Base-by-base conservation (phyloP, 2,888 invertebrate genomes). In the Pseudanteris insignis region DNA sequence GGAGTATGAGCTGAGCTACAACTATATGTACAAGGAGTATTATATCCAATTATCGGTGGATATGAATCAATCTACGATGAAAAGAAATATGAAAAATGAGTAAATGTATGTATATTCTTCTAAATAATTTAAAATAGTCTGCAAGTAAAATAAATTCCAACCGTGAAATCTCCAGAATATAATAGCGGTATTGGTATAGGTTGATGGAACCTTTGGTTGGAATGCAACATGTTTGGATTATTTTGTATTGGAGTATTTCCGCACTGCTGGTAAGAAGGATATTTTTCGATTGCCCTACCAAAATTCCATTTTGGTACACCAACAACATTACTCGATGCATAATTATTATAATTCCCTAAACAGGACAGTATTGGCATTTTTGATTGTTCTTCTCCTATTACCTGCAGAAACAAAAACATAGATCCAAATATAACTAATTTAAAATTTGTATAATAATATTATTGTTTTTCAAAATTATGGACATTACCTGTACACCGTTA, bases 111-210 rank as follows among this genome's bases (percentile, higher is more conserved):
- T n/a, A n/a, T n/a, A n/a, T n/a, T n/a, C n/a, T n/a, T n/a, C n/a
- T n/a, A n/a, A n/a, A n/a, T n/a, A n/a, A n/a, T n/a, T n/a, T n/a
- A n/a, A 21, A 21, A 21, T 3, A 21, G 21, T 21, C 7, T 21
- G 21, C n/a, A n/a, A n/a, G 21, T 21, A 21, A 33, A 37, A 28
- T 24, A 24, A 8, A 2, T 8, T n/a, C 9, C 70, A 63, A 76
- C 75, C 5, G 67, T 13, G 40, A 73, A 74, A 58, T 71, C 71
- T 21, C 64, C 58, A 2, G 72, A 48, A 36, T 71, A 74, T 28
- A 69, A 66, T 44, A 69, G 60, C 1, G 69, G 50, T 41, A 71
- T 57, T 3, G 70, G 40, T 13, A 70, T 34, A 1, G 70, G n/a
- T n/a, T n/a, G n/a, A n/a, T n/a, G n/a, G n/a, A n/a, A n/a, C n/a